A percentile compares a stretch with the other conserved stretches of the same genome.
Evolutionary conservation across 2,888 invertebrate genomes (phyloP).

Genomic region (Phortica magna): DNA sequence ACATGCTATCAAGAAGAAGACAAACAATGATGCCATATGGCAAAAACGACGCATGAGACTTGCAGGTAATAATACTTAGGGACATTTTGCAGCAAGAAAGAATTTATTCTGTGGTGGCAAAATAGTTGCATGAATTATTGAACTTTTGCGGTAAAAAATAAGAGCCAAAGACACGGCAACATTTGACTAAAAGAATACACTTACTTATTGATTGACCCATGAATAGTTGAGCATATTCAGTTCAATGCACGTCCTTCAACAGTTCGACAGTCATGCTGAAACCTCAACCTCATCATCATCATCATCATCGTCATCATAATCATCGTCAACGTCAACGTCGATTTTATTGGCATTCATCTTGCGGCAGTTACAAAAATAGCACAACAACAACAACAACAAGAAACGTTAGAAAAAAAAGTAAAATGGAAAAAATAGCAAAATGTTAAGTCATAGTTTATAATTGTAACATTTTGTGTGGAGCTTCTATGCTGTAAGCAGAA

Average conservation of each 20-base stretch:
- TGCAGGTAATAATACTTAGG: background rate
- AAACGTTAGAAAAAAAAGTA: background rate
- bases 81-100: too few relatives aligned
- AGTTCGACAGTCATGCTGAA: background rate
- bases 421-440: background rate
- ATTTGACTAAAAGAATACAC: background rate
- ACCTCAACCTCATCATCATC: background rate
- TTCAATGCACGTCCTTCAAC: background rate
- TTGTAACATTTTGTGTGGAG: background rate
- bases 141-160: too few relatives aligned
- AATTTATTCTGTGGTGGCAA: too few relatives aligned
- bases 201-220: background rate
- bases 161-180: too few relatives aligned
- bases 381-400: background rate
- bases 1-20: too few relatives aligned
- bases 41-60: too few relatives aligned
- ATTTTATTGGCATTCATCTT: background rate
- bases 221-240: background rate
- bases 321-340: background rate
- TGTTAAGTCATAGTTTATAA: constrained; percentile 2
- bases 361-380: background rate
- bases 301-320: too few relatives aligned
- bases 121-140: too few relatives aligned
- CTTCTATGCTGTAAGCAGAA: background rate
- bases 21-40: too few relatives aligned